Conservation (phyloP, 2,888 invertebrate genomes). For the Ormyrus thymus region DNA sequence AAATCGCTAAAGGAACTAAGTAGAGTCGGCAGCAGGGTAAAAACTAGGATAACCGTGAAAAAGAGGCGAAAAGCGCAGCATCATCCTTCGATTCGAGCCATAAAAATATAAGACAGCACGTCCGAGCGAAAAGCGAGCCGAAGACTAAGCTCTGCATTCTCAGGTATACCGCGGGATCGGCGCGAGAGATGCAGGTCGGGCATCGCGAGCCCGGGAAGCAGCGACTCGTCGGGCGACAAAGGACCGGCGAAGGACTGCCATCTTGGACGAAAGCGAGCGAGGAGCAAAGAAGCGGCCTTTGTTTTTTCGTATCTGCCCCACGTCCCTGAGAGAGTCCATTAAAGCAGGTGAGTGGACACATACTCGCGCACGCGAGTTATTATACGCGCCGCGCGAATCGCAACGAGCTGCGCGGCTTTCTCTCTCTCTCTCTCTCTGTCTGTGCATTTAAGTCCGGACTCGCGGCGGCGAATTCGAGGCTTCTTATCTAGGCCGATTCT, state of each 20-base stretch:
- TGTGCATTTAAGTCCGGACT: no score
- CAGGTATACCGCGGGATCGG: background rate
- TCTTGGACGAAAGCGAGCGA: background rate
- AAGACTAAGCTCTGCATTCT: background rate
- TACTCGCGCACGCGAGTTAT: background rate
- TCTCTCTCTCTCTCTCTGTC: no score
- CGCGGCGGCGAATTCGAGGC: background rate
- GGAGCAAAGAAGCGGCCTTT: background rate
- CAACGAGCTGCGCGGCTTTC: no score
- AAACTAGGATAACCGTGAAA: no score
- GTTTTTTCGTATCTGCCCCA: background rate
- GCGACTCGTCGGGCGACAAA: background rate
- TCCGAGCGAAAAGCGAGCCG: no score
- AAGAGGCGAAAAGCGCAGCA: no score
- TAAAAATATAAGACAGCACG: no score
- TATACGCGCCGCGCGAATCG: no score
- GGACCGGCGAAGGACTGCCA: background rate
- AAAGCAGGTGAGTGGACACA: slow-evolving; percentile 30
- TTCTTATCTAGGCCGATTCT: slow-evolving; percentile 25
- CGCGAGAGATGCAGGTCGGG: slow-evolving; percentile 34
- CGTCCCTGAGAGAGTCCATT: slow-evolving; percentile 6
- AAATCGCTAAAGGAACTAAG: no score
- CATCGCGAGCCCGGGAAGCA: slow-evolving; percentile 7
- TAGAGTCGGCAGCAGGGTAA: no score
- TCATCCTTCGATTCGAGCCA: no score